A percentile compares a stretch with the other conserved stretches of the same genome.
These are phyloP conservation scores for Melanotaenia boesemani DNA, from an alignment of 2,797 vertebrate species.

Conservation along the genomic window DNA sequence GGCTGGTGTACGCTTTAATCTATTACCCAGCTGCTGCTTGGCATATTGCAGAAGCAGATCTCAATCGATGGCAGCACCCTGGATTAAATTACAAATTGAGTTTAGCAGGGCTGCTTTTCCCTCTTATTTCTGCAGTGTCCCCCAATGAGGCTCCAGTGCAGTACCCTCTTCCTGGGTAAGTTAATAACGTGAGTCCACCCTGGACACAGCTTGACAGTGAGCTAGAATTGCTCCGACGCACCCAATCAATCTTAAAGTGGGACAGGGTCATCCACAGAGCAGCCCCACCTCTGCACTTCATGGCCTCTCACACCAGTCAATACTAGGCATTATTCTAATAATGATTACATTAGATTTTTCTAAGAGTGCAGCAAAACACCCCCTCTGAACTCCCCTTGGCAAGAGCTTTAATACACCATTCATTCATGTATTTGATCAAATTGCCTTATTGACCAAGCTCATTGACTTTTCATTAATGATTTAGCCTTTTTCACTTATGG, in stretches of 20 bases:
- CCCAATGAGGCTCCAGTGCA: conserved; percentile 74
- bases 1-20: conserved; percentile 36
- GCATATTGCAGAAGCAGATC: conserved; percentile 60
- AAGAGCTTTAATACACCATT: conserved; percentile 61
- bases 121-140: conserved; percentile 73
- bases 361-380: conserved; percentile 48
- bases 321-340: conserved; percentile 74
- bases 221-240: conserved; percentile 77
- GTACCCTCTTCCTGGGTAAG: conserved; percentile 80
- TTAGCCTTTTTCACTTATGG: conserved; percentile 59
- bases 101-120: conserved; percentile 74
- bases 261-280: conserved; percentile 74
- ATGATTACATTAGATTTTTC: conserved; percentile 74
- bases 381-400: conserved; percentile 48
- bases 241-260: conserved; percentile 81
- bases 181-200: conserved; percentile 78
- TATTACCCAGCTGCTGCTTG: conserved; percentile 54
- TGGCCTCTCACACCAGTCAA: conserved; percentile 66
- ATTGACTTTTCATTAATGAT: conserved; percentile 75
- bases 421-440: conserved; percentile 66
- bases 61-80: conserved; percentile 76
- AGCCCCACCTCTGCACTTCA: conserved; percentile 59
- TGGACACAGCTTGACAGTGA: conserved; percentile 65
- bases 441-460: conserved; percentile 66
- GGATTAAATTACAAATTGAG: conserved; percentile 85